Evolutionary conservation across 2,113 vertebrate genomes (phyloP), one percentile per base, ranked within the genome.

Genomic region (Aegotheles bennettii): DNA sequence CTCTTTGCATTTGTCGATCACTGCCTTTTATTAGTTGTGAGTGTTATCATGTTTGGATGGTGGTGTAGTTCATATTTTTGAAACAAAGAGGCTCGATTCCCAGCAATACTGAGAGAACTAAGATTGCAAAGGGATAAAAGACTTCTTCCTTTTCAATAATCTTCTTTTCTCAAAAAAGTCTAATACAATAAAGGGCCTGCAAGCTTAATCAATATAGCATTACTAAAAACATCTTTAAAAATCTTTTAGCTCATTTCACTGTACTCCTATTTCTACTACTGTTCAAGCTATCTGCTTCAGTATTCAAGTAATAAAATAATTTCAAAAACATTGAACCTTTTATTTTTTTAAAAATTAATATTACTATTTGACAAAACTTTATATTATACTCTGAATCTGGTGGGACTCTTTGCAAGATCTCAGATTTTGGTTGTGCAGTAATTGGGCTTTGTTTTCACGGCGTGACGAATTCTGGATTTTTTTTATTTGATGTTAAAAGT

Each of bases 151-250:
- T 74, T 85, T 63, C 51, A 82, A 47, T 89, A 54, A 73, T 88
- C 40, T 85, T 5, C 6, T 83, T 84, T 94, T 75, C 68, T 63
- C 54, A 69, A 86, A 84, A 71, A 60, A 77, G 16, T 24, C 20
- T 23, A 40, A 42, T 59, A 35, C 6, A 81, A 33, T 86, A 61
- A 86, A 45, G 56, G 1, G 2, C 13, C 59, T 76, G 38, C 35
- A 91, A 92, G 15, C 33, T 91, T 88, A 88, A 93, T 93, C 50
- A 91, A 26, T 77, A 61, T 25, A 77, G 7, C 47, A 47, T 76
- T 86, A 78, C 31, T 94, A 60, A 88, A 93, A 89, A 15, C 23
- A 76, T 93, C 24, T 94, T 89, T 88, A 31, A 88, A 56, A 93
- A 78, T 80, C 6, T 19, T 77, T 89, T 13, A 91, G 19, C 11